A percentile compares a stretch with the other conserved stretches of the same genome.
Evolutionary conservation across 2,113 vertebrate species (phyloP).

Genomic region (Glareola pratincola): DNA sequence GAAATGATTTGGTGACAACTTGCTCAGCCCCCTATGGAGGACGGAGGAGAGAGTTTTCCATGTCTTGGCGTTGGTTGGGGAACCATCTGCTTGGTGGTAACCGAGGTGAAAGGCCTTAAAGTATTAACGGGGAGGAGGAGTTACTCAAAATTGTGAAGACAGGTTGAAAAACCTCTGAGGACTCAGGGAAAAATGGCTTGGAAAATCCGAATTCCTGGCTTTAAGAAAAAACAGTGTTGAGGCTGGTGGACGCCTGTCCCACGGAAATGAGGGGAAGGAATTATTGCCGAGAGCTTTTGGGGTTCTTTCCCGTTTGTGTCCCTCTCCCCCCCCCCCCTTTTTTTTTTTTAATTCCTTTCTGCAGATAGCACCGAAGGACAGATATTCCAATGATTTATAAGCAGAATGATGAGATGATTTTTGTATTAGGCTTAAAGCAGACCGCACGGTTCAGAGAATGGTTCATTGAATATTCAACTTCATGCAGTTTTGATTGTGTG

Average conservation of each 20-base stretch:
- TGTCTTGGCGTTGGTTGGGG: background rate
- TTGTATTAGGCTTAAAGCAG: constrained; percentile 17
- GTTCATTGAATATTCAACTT: constrained; percentile 25
- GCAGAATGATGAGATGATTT: constrained; percentile 18
- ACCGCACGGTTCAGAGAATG: background rate
- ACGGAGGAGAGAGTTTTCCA: background rate
- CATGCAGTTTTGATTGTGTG: constrained; percentile 9
- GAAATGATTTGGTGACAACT: background rate
- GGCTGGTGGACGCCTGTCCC: background rate
- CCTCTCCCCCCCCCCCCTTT: background rate
- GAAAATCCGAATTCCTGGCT: constrained; percentile 16
- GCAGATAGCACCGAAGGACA: constrained; percentile 35
- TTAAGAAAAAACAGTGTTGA: constrained; percentile 47
- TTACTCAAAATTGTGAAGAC: constrained; percentile 37
- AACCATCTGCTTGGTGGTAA: background rate
- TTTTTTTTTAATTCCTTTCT: background rate
- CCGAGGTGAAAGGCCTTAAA: background rate
- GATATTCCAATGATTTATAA: constrained; percentile 29
- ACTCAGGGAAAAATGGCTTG: constrained; percentile 42
- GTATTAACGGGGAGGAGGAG: background rate
- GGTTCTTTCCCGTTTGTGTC: constrained; percentile 48
- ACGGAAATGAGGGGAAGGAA: background rate
- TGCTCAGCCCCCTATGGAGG: background rate
- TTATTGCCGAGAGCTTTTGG: constrained; percentile 42
- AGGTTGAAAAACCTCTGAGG: constrained; percentile 30